Conservation (phyloP, 2,888 invertebrate genomes). For the Cantharis flavilabris region DNA sequence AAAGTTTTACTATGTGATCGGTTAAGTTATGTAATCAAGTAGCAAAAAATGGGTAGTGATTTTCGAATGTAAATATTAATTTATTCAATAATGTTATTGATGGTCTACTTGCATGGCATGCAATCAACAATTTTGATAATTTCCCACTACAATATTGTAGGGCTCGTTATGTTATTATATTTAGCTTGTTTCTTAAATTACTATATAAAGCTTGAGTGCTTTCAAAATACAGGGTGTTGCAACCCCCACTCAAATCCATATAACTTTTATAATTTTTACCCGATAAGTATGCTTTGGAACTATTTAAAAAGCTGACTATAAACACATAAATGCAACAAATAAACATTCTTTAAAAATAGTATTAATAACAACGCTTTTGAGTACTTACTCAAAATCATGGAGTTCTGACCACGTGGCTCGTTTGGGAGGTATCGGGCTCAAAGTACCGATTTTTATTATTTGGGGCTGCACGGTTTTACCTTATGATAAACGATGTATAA, state of each 20-base stretch:
- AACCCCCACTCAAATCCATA: background rate
- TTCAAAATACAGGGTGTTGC: background rate
- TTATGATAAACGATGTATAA: too few relatives aligned
- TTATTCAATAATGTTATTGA: slow-evolving; percentile 20
- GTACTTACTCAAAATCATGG: too few relatives aligned
- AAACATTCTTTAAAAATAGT: too few relatives aligned
- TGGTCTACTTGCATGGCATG: slow-evolving; percentile 14
- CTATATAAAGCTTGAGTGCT: background rate
- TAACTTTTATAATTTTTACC: background rate
- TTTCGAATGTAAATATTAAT: slow-evolving; percentile 18
- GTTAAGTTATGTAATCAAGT: background rate
- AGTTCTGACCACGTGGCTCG: too few relatives aligned
- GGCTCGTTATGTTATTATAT: slow-evolving; percentile 8
- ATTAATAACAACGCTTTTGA: too few relatives aligned
- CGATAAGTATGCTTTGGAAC: background rate
- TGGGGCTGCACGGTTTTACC: too few relatives aligned
- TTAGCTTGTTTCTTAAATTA: background rate
- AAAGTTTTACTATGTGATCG: background rate
- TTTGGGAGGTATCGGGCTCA: too few relatives aligned
- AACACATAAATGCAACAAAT: too few relatives aligned
- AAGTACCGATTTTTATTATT: too few relatives aligned
- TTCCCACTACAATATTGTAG: slow-evolving; percentile 10
- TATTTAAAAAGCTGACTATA: too few relatives aligned
- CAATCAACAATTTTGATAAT: slow-evolving; percentile 5
- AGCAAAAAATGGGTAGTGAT: background rate